These are phyloP conservation scores for Hippopotamus amphibius DNA, from an alignment of 2,113 vertebrate species.

Conservation along the genomic window DNA sequence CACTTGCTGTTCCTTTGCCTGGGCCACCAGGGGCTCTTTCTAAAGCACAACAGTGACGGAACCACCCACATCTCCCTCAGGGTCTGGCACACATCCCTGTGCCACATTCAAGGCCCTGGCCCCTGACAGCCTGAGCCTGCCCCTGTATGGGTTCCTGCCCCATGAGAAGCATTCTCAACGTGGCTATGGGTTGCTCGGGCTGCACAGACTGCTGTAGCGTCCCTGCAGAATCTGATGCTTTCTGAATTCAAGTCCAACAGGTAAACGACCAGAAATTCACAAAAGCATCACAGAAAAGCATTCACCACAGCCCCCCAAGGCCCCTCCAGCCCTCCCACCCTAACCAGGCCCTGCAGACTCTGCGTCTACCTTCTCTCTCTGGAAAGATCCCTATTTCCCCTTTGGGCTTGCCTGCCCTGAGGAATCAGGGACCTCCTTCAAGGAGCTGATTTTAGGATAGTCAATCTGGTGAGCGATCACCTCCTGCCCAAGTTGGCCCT, in stretches of 20 bases:
- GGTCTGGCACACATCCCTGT: neutral
- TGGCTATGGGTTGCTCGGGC: neutral
- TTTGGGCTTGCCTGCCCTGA: neutral
- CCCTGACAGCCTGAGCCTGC: neutral
- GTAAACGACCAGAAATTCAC: neutral
- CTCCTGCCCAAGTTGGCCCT: neutral
- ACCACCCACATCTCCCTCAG: neutral
- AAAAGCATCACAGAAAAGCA: neutral
- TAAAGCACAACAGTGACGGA: neutral
- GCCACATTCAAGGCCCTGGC: neutral
- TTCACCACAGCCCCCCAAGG: neutral
- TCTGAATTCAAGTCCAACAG: neutral
- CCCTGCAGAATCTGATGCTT: neutral
- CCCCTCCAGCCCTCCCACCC: neutral
- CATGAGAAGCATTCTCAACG: rapidly evolving
- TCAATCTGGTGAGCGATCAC: neutral
- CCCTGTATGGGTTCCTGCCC: neutral
- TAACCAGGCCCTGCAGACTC: neutral
- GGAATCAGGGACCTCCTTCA: neutral
- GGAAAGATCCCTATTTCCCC: neutral
- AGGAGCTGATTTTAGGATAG: neutral
- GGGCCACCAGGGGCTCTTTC: neutral
- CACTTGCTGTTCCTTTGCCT: neutral
- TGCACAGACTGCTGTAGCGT: neutral
- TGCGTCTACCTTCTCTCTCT: neutral